A percentile compares a stretch with the other conserved stretches of the same genome.
Conservation (phyloP, 2,113 vertebrate genomes). For the Podarcis raffonei region DNA sequence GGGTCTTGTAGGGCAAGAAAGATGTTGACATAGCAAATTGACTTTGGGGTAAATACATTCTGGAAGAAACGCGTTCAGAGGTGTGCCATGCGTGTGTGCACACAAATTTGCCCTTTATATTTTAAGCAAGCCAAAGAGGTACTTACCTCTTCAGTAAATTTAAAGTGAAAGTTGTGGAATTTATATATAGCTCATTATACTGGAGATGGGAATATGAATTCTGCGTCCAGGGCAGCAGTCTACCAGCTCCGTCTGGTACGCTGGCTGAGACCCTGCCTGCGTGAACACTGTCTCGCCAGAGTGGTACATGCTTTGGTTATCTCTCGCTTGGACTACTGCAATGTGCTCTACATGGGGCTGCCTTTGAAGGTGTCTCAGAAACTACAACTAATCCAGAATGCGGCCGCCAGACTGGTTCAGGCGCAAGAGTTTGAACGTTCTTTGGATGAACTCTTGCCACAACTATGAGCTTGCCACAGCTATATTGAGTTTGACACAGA, state of each 20-base stretch:
- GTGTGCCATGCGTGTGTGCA: neutral
- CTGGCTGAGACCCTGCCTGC: too few species aligned
- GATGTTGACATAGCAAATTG: slow-evolving; percentile 37
- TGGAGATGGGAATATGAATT: neutral
- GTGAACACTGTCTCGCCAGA: too few species aligned
- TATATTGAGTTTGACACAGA: neutral
- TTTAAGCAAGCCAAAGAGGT: neutral
- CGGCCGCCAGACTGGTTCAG: too few species aligned
- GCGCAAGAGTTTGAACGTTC: too few species aligned
- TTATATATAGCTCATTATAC: neutral
- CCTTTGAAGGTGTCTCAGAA: too few species aligned
- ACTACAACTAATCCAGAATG: neutral
- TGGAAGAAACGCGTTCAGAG: neutral
- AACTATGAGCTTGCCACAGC: too few species aligned
- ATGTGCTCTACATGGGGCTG: too few species aligned
- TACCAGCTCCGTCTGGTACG: too few species aligned
- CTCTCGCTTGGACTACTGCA: too few species aligned
- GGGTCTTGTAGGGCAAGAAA: slow-evolving; percentile 43
- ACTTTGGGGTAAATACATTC: slow-evolving; percentile 34
- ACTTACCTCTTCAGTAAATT: neutral
- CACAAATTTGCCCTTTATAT: neutral
- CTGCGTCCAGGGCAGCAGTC: too few species aligned
- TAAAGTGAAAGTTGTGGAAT: neutral
- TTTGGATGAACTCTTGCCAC: neutral
- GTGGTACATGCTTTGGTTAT: too few species aligned